A percentile compares a stretch with the other conserved stretches of the same genome.
Evolutionary conservation across 35 echinoderm and acorn worm species (phyloP).

Genomic region (Acanthaster planci): DNA sequence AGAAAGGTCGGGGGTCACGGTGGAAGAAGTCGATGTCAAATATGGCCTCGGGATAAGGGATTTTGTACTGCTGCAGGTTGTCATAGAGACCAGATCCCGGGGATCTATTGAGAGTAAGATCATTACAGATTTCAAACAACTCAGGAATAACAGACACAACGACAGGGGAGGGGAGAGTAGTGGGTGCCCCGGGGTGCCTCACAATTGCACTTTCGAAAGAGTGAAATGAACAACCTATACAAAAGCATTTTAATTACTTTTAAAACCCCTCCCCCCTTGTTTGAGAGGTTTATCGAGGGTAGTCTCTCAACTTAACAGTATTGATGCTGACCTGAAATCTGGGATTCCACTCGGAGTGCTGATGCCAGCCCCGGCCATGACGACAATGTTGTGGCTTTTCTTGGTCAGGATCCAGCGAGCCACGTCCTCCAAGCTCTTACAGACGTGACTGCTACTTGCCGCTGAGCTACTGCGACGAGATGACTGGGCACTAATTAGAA

Average conservation of each 20-base stretch:
- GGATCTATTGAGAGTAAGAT: constrained; percentile 60
- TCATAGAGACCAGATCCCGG: constrained; percentile 97
- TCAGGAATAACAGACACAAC: too few species aligned
- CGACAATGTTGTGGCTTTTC: constrained; percentile 84
- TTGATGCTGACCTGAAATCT: constrained; percentile 77
- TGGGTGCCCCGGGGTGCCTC: too few species aligned
- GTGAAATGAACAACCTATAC: too few species aligned
- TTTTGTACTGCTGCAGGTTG: constrained; percentile 93
- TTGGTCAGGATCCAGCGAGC: constrained; percentile 76
- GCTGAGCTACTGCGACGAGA: constrained; percentile 40
- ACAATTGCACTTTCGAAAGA: too few species aligned
- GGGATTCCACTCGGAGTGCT: constrained; percentile 99
- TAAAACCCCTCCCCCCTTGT: too few species aligned
- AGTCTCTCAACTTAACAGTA: too few species aligned
- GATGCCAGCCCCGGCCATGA: constrained; percentile 96
- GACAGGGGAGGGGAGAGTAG: too few species aligned
- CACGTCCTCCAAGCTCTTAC: constrained; percentile 80
- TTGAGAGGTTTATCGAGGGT: too few species aligned
- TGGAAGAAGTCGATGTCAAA: constrained; percentile 96
- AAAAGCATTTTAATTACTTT: too few species aligned
- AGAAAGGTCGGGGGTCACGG: constrained; percentile 86
- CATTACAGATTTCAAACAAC: too few species aligned
- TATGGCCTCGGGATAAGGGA: constrained; percentile 93
- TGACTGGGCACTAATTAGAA: background rate
- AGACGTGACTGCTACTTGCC: constrained; percentile 36